Base-by-base conservation (phyloP, 2,888 invertebrate genomes). In the Kuschelorhynchus macadamiae region DNA sequence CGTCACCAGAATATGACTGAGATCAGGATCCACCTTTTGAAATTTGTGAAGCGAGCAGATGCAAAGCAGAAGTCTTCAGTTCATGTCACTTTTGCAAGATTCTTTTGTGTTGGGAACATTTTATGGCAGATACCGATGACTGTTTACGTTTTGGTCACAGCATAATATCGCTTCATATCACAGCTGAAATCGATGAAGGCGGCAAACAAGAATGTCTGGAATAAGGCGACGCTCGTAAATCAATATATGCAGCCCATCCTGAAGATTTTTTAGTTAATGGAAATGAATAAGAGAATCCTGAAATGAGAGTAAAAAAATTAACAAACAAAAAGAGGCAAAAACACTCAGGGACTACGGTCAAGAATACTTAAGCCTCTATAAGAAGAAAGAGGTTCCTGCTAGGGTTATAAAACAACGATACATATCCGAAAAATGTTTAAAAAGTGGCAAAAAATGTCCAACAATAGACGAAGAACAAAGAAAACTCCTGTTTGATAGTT, bases 321-420 rank as follows among this genome's bases (percentile, higher is more conserved):
- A 67, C 33, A 63, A 55, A 41, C 39, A 42, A 49, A 53, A 56
- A 47, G 14, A 67, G 14, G 67, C 67, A 12, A 63, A 68, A 60
- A 17, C 9, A 44, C 42, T 59, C 14, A 56, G 46, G 42, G 36
- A 68, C 49, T 17, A 14, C 14, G 68, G 65, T 41, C 25, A 65
- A 21, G 64, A 47, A 52, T 68, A 68, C 50, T 32, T 56, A 11
- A 68, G 65, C 17, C 57, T 44, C 3, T 18, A 8, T 30, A 59
- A 39, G 30, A 68, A 68, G 14, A 66, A 56, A 50, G 47, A 16
- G 12, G 47, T 68, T 39, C 52, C 65, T 32, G 52, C 64, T 21
- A 49, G 33, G 42, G 20, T 25, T 16, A 49, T 50, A 14, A 66
- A 66, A 68, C 20, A 33, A 7, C 42, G 61, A 25, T 60, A 60